Evolutionary conservation across 1,140 invertebrate genomes (phyloP).

Genomic region (Phthorimaea operculella): DNA sequence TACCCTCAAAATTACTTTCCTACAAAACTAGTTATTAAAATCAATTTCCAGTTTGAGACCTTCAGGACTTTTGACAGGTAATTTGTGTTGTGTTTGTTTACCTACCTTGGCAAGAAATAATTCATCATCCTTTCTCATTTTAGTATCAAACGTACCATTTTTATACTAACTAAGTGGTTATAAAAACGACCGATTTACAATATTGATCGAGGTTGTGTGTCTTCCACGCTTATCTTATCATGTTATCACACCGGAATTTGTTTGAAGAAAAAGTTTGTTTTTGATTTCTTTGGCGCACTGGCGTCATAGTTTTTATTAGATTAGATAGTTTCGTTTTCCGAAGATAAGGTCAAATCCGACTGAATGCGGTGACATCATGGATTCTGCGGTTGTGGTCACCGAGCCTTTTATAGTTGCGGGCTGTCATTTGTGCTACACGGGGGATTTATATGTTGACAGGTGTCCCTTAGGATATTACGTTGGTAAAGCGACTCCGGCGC

Average conservation of each 20-base stretch:
- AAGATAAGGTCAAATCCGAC: background rate
- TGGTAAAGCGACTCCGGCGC: slow-evolving; percentile 9
- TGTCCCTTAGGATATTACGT: slow-evolving; percentile 20
- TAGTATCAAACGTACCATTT: no score
- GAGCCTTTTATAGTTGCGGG: background rate
- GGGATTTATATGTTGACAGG: slow-evolving; percentile 9
- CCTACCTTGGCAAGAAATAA: no score
- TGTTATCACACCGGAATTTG: slow-evolving; percentile 39
- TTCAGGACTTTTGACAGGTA: no score
- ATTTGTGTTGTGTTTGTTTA: no score
- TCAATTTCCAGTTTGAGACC: no score
- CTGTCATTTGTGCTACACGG: background rate
- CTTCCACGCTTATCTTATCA: slow-evolving; percentile 22
- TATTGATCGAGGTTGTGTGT: background rate
- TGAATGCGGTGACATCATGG: background rate
- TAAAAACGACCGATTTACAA: slow-evolving; percentile 1
- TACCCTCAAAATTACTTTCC: no score
- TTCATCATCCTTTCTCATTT: no score
- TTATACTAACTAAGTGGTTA: background rate
- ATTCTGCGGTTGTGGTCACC: background rate
- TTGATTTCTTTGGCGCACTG: slow-evolving; percentile 31
- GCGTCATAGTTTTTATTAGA: slow-evolving; percentile 22
- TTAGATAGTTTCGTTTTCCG: background rate
- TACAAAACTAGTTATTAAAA: no score
- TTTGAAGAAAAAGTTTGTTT: slow-evolving; percentile 39